Base-by-base conservation (phyloP, 2,797 vertebrate species). In the Danio tinwini region DNA sequence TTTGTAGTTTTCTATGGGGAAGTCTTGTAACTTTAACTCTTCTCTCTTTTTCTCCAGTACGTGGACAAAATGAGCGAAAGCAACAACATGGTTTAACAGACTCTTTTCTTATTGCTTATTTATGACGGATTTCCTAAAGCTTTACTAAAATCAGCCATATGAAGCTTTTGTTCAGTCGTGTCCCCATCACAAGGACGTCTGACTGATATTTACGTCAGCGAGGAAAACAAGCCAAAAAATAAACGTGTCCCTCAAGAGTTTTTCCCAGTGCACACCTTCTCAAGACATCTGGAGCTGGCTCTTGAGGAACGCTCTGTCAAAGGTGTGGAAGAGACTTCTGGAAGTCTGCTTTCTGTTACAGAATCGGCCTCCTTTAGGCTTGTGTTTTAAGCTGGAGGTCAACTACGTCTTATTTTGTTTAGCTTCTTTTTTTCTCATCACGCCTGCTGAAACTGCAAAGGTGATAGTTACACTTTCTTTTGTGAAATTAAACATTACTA, bases 21-120 rank as follows among this genome's bases (percentile, higher is more conserved):
- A 42, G 13, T 63, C 12, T 64, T 8, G 21, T 74, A 67, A 75
- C 19, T 55, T 21, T 29, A 8, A 10, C 63, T 10, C 8, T 74
- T 55, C 83, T 87, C 80, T 85, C 82, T 88, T 88, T 80, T 80
- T 83, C 87, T 90, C 55, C 94, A 99, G 97, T 96, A 96, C 82
- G 96, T 95, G 93, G 97, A 98, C 93, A 96, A 95, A 94, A 94
- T 89, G 87, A 94, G 95, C 85, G 97, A 98, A 90, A 97, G 97
- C 94, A 98, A 96, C 96, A 97, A 94, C 87, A 98, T 99, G 97
- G 97, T 99, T 94, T 98, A 97, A 95, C 92, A 90, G 77, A 85
- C 79, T 92, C 90, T 78, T 78, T 86, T 86, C 65, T 89, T 55
- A 62, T 50, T 85, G 90, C 90, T 91, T 88, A 86, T 96, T 96